phyloP scores from a whole-genome alignment of 1,140 invertebrate species.

The Aplysia californica region DNA sequence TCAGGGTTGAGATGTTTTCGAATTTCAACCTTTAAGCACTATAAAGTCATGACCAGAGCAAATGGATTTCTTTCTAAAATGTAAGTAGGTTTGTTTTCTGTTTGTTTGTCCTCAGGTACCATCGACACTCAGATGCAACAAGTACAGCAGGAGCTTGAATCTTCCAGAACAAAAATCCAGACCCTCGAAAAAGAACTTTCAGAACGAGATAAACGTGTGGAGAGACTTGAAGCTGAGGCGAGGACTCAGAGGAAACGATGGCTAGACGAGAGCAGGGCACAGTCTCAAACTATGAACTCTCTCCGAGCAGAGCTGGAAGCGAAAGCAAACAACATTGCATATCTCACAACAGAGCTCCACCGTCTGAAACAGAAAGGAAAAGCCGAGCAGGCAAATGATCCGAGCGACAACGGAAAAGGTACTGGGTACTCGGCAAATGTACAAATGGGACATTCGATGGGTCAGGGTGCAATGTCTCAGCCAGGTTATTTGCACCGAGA shows the following conservation, averaged over 20 bases:
- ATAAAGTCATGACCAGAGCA: too few relatives aligned
- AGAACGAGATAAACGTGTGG: constrained; percentile 13
- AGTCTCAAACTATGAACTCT: constrained; percentile 32
- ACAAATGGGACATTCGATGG: too few relatives aligned
- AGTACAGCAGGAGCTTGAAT: constrained; percentile 13
- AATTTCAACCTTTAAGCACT: too few relatives aligned
- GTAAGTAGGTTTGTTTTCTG: too few relatives aligned
- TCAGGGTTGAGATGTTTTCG: too few relatives aligned
- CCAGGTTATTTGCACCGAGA: constrained; percentile 33
- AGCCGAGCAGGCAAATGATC: neutral
- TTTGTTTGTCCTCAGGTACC: constrained; percentile 4
- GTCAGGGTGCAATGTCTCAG: constrained; percentile 27
- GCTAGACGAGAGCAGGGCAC: constrained; percentile 26
- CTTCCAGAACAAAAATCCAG: constrained; percentile 5
- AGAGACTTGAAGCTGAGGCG: constrained; percentile 16
- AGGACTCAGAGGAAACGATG: constrained; percentile 21
- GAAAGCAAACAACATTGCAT: constrained; percentile 53
- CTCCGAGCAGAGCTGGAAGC: constrained; percentile 51
- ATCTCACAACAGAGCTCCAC: constrained; percentile 56
- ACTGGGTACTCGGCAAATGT: neutral
- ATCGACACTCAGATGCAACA: constrained; percentile 3
- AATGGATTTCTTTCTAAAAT: too few relatives aligned
- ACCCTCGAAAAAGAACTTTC: constrained; percentile 25
- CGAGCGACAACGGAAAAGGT: neutral
- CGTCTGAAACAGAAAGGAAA: constrained; percentile 47